phyloP scores from a whole-genome alignment of 2,888 invertebrate species.

The Sesia apiformis region DNA sequence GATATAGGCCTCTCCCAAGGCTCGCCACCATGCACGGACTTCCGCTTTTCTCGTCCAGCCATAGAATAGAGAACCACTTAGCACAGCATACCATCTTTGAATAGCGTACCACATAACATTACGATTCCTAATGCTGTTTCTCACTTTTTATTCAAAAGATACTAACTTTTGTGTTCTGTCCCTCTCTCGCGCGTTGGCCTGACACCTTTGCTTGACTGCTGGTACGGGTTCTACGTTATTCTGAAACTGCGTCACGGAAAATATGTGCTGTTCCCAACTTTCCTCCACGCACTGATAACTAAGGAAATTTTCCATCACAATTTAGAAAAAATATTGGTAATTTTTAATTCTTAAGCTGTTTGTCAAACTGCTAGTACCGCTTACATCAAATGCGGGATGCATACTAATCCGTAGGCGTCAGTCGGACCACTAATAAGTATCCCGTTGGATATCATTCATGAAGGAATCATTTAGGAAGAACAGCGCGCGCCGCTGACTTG shows the following conservation, averaged over 20 bases:
- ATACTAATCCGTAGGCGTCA: constrained; percentile 47
- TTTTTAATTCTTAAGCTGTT: background rate
- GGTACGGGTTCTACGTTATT: constrained; percentile 37
- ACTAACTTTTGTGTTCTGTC: constrained; percentile 88
- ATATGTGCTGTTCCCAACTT: constrained; percentile 45
- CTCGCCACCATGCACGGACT: too few relatives aligned
- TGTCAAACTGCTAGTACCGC: background rate
- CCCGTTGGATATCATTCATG: constrained; percentile 58
- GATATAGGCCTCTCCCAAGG: too few relatives aligned
- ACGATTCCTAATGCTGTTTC: too few relatives aligned
- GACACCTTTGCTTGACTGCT: constrained; percentile 78
- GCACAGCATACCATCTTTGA: too few relatives aligned
- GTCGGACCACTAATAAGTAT: constrained; percentile 52
- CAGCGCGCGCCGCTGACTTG: constrained; percentile 66
- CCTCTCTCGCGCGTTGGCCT: constrained; percentile 87
- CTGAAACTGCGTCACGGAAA: constrained; percentile 30
- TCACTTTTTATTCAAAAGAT: constrained; percentile 8
- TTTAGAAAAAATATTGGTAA: background rate
- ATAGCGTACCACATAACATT: too few relatives aligned
- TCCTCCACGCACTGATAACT: constrained; percentile 47
- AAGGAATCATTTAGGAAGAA: constrained; percentile 72
- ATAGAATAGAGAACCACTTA: too few relatives aligned
- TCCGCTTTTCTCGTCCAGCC: too few relatives aligned
- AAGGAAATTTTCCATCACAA: constrained; percentile 44
- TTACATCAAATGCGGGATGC: constrained; percentile 27